Evolutionary conservation across 2,888 invertebrate genomes (phyloP), one percentile per base, ranked within the genome.

Genomic region (Eristalis intricaria): DNA sequence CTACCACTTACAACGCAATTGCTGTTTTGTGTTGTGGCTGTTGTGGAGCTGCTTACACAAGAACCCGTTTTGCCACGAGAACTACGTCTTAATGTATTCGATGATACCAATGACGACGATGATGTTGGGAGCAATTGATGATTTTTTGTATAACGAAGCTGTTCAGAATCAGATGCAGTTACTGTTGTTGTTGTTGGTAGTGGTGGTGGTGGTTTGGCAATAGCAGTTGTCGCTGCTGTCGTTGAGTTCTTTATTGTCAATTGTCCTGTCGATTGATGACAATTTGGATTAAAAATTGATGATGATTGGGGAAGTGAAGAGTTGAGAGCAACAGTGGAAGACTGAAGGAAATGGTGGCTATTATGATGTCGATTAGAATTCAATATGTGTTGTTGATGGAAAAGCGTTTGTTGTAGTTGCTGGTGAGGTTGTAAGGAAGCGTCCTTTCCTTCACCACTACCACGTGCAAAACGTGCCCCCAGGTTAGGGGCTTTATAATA

Each of bases 241-340:
- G 50, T 50, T 50, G 50, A 50, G 19, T 50, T 50, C 50, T 50
- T 56, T 66, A 40, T n/a, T 43, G 60, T 56, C 50, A 50, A 50
- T 50, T 50, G 50, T 50, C 43, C 91, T 90, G 91, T 89, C 89
- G 91, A 89, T 90, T 90, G 91, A 90, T 91, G 91, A 58, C 56
- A 40, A 66, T 92, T 92, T 22, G 93, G 94, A 43, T 94, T 94
- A 7, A 94, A 95, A 60, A 95, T 96, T 5, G 95, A 96, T 26
- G 60, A 71, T 71, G 40, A 60, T 50, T 50, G 50, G 38, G 38
- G 35, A 61, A 71, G 35, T 22, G 58, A 32, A 35, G 40, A 22
- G 58, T 69, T 69, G 69, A 58, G 15, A 66, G 26, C 40, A 50
- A 50, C 40, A 66, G 15, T 43, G 66, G 35, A 69, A 56, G 58